Base-by-base conservation (phyloP, 2,888 invertebrate species). In the Athetis lepigone region DNA sequence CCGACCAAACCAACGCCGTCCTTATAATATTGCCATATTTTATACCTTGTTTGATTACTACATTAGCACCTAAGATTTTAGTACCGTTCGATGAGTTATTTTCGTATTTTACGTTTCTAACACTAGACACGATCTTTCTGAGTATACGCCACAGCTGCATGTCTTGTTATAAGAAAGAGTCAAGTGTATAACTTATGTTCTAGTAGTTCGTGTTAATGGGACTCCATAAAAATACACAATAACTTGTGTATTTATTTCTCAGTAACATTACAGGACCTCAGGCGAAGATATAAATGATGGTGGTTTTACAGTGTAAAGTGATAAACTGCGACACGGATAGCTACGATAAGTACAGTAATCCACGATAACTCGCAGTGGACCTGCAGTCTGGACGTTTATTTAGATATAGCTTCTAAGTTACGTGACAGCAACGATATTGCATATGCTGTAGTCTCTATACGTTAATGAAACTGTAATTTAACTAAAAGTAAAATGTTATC, bases 21-120 rank as follows among this genome's bases (percentile, higher is more conserved):
- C 46, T 49, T 51, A 63, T 21, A 60, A 60, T 68, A 79, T 82
- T 79, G 75, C 64, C 78, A 79, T 83, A 82, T 81, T 82, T 83
- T 76, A 71, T 70, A 64, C 71, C 77, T 75, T 61, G 71, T 78
- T 78, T 75, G 70, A 82, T 84, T 74, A 78, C 73, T 70, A 72
- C 57, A 51, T 77, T 77, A 72, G 67, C 71, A 69, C 70, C 71
- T 72, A 70, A 66, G 52, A 58, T 75, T 76, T 73, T 51, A 68
- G 64, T 75, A 67, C 68, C 70, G 74, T 21, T 42, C 51, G 70
- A 67, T 76, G 66, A 71, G 61, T 77, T 65, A 80, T 77, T 71
- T 73, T 62, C 50, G 47, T 69, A 77, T 72, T 74, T 45, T 67
- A 45, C 61, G 45, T 56, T 63, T 77, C 60, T 76, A 73, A 73